Evolutionary conservation across 2,797 vertebrate genomes (phyloP), one percentile per base, ranked within the genome.

Genomic region (Anableps anableps): DNA sequence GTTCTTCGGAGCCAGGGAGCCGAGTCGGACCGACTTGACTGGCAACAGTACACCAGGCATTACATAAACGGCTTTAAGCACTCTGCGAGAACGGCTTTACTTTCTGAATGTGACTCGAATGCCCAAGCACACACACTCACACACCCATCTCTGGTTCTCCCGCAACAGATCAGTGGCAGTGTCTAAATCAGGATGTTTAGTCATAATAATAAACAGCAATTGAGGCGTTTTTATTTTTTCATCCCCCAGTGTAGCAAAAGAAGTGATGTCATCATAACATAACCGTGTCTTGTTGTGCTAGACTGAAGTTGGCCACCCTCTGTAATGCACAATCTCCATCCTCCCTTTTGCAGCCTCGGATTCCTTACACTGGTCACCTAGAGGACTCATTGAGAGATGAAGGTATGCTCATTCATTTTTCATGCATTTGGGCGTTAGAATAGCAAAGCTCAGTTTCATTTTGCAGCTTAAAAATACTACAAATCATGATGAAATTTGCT

Each of bases 331-430:
- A 31, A 31, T 89, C 80, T 89, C 29, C 62, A 62, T 74, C 82
- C 89, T 88, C 70, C 90, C 26, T 92, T 91, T 93, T 53, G 41
- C 93, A 94, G 92, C 89, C 87, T 78, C 88, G 74, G 93, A 91
- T 91, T 92, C 91, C 51, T 89, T 77, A 78, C 88, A 79, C 90
- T 90, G 92, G 91, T 94, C 91, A 80, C 88, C 92, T 70, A 85
- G 91, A 93, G 92, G 94, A 94, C 91, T 93, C 86, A 85, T 90
- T 89, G 92, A 92, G 92, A 95, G 93, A 96, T 96, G 96, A 96
- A 96, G 96, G 96, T 96, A 95, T 79, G 94, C 89, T 53, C 78
- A 77, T 84, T 88, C 72, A 47, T 86, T 75, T 80, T 72, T 58
- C 36, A 71, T 76, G 48, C 51, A n/a, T 83, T 36, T 68, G 21